Evolutionary conservation across 2,797 vertebrate genomes (phyloP), one percentile per base, ranked within the genome.

Genomic region (Poeciliopsis presidionis): DNA sequence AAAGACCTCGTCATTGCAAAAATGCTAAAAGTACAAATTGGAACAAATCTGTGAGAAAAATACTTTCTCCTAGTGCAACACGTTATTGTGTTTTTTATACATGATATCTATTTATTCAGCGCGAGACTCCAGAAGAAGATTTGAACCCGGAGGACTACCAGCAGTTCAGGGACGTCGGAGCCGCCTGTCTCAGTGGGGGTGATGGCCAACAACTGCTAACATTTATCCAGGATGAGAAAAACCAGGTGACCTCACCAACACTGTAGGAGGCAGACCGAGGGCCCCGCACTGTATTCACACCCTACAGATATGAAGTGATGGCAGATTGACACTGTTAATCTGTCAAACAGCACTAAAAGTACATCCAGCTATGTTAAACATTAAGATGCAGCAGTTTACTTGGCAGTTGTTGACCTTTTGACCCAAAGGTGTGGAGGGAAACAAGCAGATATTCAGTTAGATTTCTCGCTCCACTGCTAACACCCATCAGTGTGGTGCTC

Each of bases 81-180:
- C 5, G 12, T 25, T 14, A 20, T 6, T 41, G 49, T 69, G 30
- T 55, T 65, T 14, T 51, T 61, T 20, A 5, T 75, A 2, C 20
- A 9, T 75, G 5, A 33, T 33, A 9, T n/a, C 28, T 80, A 72
- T 70, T 7, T 43, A 14, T 81, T 87, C 43, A 96, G 95, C 96
- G 95, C 96, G 94, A 93, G 25, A 94, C 96, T 80, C 92, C 95
- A 83, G 96, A 96, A 82, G 92, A 94, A 43, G 92, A 97, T 80
- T 93, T 98, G 90, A 97, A 94, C 88, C 94, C 93, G 85, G 97
- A 98, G 87, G 97, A 99, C 94, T 95, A 95, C 88, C 91, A 96
- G 63, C 91, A 96, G 47, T 97, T 99, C 90, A 93, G 95, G 76
- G 91, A 94, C 79, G 93, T 97, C 67, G 96, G 96, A 77, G 94